A percentile compares a stretch with the other conserved stretches of the same genome.
Conservation (phyloP, 92 coral and sea anemone species). For the Siderastrea siderea region DNA sequence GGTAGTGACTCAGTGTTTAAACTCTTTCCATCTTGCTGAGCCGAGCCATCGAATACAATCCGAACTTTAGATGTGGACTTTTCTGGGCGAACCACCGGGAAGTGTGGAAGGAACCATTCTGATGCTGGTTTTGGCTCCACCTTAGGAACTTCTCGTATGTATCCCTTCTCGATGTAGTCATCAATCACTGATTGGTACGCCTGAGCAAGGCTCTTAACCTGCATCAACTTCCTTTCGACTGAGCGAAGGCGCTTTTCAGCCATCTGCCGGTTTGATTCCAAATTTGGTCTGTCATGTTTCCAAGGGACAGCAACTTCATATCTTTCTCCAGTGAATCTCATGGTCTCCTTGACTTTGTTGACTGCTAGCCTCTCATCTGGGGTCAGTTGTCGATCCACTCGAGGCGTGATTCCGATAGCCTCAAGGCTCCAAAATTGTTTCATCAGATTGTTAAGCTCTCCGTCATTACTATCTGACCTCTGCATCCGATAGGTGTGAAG, state of each 20-base stretch:
- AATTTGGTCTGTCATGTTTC: not conserved
- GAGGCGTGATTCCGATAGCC: constrained; percentile 51
- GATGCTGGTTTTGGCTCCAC: constrained; percentile 17
- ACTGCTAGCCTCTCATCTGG: constrained; percentile 43
- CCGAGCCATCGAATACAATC: constrained; percentile 31
- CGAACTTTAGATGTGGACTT: constrained; percentile 28
- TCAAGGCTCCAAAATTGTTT: constrained; percentile 65
- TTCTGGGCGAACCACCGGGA: constrained; percentile 43
- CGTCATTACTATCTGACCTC: constrained; percentile 29
- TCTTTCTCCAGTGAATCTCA: constrained; percentile 26
- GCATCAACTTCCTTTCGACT: too few species aligned
- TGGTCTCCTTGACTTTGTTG: constrained; percentile 36
- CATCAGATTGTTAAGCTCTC: not conserved
- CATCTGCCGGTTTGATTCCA: too few species aligned
- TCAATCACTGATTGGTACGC: too few species aligned
- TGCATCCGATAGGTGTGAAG: not conserved
- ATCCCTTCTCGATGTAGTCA: too few species aligned
- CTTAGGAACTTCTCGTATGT: too few species aligned
- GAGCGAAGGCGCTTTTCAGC: too few species aligned
- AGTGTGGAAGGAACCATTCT: constrained; percentile 19
- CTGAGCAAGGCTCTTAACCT: too few species aligned
- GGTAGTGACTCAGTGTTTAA: constrained; percentile 58
- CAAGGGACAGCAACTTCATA: constrained; percentile 57
- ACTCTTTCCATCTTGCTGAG: constrained; percentile 45
- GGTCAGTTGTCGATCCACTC: constrained; percentile 41